Percentiles rank a stretch among this genome's conserved stretches.
Conservation (phyloP, 2,797 vertebrate genomes). For the Melanogrammus aeglefinus region DNA sequence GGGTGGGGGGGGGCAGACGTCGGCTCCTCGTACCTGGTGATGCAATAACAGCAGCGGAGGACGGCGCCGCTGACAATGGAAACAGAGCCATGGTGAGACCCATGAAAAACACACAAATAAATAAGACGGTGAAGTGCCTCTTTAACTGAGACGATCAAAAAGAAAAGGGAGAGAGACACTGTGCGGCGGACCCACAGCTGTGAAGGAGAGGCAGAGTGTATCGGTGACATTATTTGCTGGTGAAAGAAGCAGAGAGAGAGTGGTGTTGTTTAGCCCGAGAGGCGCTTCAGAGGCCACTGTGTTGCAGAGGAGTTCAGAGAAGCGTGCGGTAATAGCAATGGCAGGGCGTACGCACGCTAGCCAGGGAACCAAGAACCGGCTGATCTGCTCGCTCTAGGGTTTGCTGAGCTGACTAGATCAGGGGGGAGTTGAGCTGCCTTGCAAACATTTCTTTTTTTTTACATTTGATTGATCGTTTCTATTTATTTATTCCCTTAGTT, state of each 20-base stretch:
- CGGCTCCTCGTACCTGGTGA: neutral
- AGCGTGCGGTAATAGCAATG: neutral
- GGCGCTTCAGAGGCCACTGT: no score
- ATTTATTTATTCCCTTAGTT: neutral
- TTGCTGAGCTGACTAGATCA: neutral
- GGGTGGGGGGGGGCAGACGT: no score
- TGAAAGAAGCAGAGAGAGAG: no score
- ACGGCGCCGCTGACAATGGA: neutral
- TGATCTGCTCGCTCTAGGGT: neutral
- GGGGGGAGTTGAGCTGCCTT: neutral
- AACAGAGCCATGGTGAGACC: neutral
- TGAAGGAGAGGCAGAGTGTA: no score
- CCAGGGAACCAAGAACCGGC: neutral
- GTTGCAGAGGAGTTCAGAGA: neutral
- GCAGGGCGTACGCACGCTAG: constrained; percentile 25
- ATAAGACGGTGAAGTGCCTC: neutral
- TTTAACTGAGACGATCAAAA: neutral
- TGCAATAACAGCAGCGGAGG: neutral
- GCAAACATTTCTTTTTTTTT: neutral
- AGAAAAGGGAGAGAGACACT: neutral
- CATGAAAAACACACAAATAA: neutral
- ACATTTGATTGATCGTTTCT: neutral
- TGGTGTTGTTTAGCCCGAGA: no score
- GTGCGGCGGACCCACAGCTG: no score
- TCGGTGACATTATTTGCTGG: no score